phyloP scores from a whole-genome alignment of 92 coral and sea anemone genomes.

The Zoanthus sansibaricus region DNA sequence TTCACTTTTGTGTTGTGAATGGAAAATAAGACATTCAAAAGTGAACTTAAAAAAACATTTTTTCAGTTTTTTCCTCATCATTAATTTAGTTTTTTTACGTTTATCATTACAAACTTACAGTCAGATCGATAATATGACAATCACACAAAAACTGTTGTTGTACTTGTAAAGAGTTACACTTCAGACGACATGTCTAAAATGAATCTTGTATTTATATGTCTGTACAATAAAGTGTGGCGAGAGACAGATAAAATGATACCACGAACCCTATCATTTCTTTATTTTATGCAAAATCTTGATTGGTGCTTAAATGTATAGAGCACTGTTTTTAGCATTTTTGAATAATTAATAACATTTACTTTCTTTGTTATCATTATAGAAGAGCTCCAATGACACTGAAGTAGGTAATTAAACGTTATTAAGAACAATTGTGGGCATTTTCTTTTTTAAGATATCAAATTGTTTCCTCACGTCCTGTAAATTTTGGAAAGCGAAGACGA shows the following conservation, averaged over 20 bases:
- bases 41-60: no score
- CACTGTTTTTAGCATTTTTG: background rate
- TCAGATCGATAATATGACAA: no score
- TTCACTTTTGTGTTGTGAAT: no score
- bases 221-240: background rate
- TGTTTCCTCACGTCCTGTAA: background rate
- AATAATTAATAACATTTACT: background rate
- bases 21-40: no score
- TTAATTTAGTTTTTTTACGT: no score
- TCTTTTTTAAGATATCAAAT: background rate
- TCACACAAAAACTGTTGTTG: background rate
- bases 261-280: background rate
- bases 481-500: background rate
- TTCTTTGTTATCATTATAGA: background rate
- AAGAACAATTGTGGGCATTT: conserved; percentile 18
- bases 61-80: no score
- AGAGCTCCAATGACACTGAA: background rate
- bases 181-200: background rate
- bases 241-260: background rate
- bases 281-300: background rate
- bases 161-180: background rate
- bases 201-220: background rate
- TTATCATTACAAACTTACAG: no score
- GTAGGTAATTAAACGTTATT: conserved; percentile 1
- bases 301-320: background rate